Evolutionary conservation across 2,888 invertebrate genomes (phyloP).

Genomic region (Dioctria rufipes): DNA sequence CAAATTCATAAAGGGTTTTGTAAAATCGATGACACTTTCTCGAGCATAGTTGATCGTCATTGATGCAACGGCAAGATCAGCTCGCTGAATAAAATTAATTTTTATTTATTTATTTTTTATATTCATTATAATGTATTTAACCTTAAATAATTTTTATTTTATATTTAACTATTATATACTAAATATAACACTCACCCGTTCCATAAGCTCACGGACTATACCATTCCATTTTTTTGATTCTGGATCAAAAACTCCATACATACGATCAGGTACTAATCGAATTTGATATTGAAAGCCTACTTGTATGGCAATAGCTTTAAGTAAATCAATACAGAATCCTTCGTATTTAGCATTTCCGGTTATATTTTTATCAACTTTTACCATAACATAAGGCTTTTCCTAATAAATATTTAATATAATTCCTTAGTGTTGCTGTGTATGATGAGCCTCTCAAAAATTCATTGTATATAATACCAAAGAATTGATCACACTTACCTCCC

Average conservation of each 20-base stretch:
- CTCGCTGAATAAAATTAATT: constrained; percentile 77
- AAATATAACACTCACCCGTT: constrained; percentile 77
- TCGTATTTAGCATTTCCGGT: constrained; percentile 91
- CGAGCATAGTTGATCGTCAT: constrained; percentile 98
- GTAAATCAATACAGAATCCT: constrained; percentile 92
- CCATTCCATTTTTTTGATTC: constrained; percentile 93
- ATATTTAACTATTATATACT: too few species aligned
- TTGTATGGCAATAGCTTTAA: constrained; percentile 85
- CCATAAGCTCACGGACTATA: constrained; percentile 88
- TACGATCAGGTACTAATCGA: constrained; percentile 86
- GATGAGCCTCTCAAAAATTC: not conserved
- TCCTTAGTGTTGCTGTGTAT: constrained; percentile 2
- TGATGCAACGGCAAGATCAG: constrained; percentile 95
- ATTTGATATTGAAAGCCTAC: constrained; percentile 92
- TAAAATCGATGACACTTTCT: constrained; percentile 93
- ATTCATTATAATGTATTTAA: too few species aligned
- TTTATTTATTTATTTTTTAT: constrained; percentile 32
- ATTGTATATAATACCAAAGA: not conserved
- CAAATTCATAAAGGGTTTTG: constrained; percentile 98
- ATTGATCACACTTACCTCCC: constrained; percentile 77
- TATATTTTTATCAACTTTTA: constrained; percentile 85
- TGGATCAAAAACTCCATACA: constrained; percentile 91
- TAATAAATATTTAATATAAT: constrained; percentile 67
- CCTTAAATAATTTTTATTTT: too few species aligned
- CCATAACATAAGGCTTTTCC: constrained; percentile 95